Base-by-base conservation (phyloP, 2,888 invertebrate genomes). In the Scaptomyza caliginosa region DNA sequence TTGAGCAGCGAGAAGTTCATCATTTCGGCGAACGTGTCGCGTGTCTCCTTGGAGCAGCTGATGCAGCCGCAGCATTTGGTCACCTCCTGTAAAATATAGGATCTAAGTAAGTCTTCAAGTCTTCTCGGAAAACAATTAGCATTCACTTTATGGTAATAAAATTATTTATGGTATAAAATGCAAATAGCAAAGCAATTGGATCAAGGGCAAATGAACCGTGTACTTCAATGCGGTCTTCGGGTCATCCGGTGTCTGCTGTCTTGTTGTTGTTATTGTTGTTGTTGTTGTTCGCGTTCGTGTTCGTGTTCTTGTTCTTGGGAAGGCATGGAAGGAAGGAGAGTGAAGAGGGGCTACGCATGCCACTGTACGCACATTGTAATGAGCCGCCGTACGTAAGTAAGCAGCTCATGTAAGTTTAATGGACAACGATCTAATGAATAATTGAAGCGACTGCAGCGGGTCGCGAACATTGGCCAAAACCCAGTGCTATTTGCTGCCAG, bases 1-100 rank as follows among this genome's bases (percentile, higher is more conserved):
- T 94, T 94, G 59, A 99, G 93, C 46, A 99, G 93, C 0, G 95
- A 93, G 72, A 98, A 93, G 89, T 98, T 96, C 86, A 98, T 93
- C 96, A 98, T 97, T 91, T 95, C 94, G 45, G 93, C 92, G 62
- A 96, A 92, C 1, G 95, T 95, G 72, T 95, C 94, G 86, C 93
- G 93, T 8, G 95, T 94, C 90, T 96, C 95, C 46, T 93, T 92
- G 4, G 95, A 94, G 83, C 95, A 95, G 3, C 94, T 93, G 62
- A 94, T 91, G 92, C 94, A 94, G 50, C 93, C 92, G 71, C 93
- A 93, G 73, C 90, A 91, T 62, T 92, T 91, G 79, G 91, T 90
- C 11, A 74, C 28, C 60, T 89, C 88, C 90, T 90, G 58, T 2
- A 46, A 7, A 6, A 50, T 30, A 67, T n/a, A n/a, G n/a, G n/a